Conservation (phyloP, 2,797 vertebrate species). For the Typhlichthys eigenmanni region DNA sequence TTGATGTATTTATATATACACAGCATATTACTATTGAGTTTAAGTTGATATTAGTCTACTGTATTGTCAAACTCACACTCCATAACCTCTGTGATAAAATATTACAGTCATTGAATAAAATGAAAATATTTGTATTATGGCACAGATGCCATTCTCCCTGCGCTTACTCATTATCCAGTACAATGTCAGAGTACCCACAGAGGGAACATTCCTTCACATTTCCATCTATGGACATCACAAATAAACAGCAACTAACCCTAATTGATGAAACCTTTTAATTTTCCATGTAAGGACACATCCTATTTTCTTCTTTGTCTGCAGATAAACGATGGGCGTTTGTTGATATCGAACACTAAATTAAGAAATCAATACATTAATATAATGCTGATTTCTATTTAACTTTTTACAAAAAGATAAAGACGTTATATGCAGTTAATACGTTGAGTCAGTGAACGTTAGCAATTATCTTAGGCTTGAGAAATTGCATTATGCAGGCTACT, state of each 20-base stretch:
- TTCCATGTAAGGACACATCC: conserved; percentile 61
- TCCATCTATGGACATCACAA: conserved; percentile 67
- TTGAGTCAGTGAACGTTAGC: conserved; percentile 29
- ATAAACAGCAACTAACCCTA: conserved; percentile 57
- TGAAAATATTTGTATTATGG: conserved; percentile 68
- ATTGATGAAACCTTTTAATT: conserved; percentile 54
- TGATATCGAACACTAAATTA: conserved; percentile 3
- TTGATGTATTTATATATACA: conserved; percentile 43
- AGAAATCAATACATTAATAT: too few species aligned
- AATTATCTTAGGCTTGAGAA: background rate
- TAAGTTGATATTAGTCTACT: conserved; percentile 28
- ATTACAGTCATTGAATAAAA: conserved; percentile 47
- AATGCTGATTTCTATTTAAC: too few species aligned
- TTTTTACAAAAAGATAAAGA: too few species aligned
- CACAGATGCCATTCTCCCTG: conserved; percentile 67
- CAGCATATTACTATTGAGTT: conserved; percentile 42
- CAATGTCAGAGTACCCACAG: conserved; percentile 60
- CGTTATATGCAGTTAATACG: too few species aligned
- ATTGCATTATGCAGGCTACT: background rate
- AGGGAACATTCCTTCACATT: conserved; percentile 64
- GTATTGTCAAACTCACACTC: conserved; percentile 43
- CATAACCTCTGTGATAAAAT: conserved; percentile 46
- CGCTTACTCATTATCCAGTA: conserved; percentile 59
- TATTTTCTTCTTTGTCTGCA: conserved; percentile 25
- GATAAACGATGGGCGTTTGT: conserved; percentile 14